These are phyloP conservation scores for Sebastes hubbsi DNA, from an alignment of 2,797 vertebrate species.

Conservation along the genomic window DNA sequence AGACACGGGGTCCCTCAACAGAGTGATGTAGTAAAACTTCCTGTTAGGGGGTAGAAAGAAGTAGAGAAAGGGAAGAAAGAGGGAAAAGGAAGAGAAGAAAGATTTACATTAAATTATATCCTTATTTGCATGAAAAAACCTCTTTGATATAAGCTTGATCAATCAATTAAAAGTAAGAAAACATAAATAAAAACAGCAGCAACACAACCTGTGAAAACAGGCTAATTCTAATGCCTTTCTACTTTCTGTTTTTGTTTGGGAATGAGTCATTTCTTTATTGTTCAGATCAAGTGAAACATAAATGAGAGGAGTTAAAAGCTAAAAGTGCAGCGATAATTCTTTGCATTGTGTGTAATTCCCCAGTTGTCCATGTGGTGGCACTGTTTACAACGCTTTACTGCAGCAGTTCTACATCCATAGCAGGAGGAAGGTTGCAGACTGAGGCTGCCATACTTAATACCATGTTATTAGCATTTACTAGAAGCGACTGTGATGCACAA, in stretches of 20 bases:
- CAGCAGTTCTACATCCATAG: not conserved
- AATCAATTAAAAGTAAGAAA: conserved; percentile 4
- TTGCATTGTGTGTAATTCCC: conserved; percentile 12
- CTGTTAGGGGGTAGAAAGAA: conserved; percentile 65
- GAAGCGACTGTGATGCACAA: conserved; percentile 37
- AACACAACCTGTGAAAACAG: not conserved
- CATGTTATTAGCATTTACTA: conserved; percentile 60
- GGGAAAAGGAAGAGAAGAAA: not conserved
- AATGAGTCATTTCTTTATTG: not conserved
- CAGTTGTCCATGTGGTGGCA: conserved; percentile 58
- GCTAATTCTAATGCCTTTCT: not conserved
- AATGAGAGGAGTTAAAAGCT: not conserved
- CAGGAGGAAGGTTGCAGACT: not conserved
- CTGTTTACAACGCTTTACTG: conserved; percentile 58
- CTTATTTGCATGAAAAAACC: not conserved
- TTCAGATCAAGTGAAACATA: not conserved
- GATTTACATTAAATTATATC: not conserved
- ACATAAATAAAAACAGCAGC: not conserved
- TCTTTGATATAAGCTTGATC: not conserved
- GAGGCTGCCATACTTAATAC: conserved; percentile 39
- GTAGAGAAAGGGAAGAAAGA: not conserved
- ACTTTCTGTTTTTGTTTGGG: not conserved
- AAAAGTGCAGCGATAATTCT: not conserved
- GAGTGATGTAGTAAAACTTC: conserved; percentile 98
- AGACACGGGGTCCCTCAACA: conserved; percentile 95